A percentile compares a stretch with the other conserved stretches of the same genome.
These are phyloP conservation scores for Paedocypris sp. DNA, from an alignment of 2,113 vertebrate species.

Conservation along the genomic window DNA sequence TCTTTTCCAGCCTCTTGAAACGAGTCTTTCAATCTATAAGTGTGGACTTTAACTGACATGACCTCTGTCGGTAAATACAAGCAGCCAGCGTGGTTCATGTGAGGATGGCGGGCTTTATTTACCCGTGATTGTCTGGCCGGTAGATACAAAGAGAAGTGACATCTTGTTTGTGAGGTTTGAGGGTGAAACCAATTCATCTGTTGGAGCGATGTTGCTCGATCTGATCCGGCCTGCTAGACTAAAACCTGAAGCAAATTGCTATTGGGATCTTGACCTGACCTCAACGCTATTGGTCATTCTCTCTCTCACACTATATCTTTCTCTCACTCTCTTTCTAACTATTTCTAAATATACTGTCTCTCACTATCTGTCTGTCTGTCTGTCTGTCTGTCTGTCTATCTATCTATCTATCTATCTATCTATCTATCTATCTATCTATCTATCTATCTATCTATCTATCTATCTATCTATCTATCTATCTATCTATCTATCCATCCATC, in stretches of 20 bases:
- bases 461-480: too few relatives aligned
- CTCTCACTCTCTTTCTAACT: too few relatives aligned
- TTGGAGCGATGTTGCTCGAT: background rate
- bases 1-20: background rate
- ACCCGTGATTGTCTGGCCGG: conserved; percentile 25
- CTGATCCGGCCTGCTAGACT: background rate
- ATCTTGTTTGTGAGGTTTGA: conserved; percentile 27
- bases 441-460: too few relatives aligned
- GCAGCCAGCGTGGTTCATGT: background rate
- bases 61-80: conserved; percentile 24
- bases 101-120: conserved; percentile 24
- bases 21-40: conserved; percentile 16
- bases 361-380: too few relatives aligned
- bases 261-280: background rate
- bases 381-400: too few relatives aligned
- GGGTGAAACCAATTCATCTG: conserved; percentile 13
- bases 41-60: conserved; percentile 20
- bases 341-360: too few relatives aligned
- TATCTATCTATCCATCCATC: too few relatives aligned
- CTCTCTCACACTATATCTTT: too few relatives aligned
- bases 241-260: conserved; percentile 24
- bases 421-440: too few relatives aligned
- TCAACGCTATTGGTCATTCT: background rate
- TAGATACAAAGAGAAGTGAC: conserved; percentile 14
- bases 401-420: too few relatives aligned